Evolutionary conservation across 2,888 invertebrate species (phyloP).

Genomic region (Cynaeus angustus): DNA sequence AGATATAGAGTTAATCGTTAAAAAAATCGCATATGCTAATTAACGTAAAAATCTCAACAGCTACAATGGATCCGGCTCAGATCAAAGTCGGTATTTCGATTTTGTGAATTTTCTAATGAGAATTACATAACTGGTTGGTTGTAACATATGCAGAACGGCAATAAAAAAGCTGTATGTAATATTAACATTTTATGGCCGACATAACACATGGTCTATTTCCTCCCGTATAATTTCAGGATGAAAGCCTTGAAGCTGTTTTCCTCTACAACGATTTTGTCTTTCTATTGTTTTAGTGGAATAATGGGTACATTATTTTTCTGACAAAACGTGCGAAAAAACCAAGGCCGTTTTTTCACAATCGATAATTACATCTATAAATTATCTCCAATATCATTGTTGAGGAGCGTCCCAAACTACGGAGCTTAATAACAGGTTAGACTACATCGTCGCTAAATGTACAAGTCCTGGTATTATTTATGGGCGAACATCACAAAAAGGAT

Average conservation of each 20-base stretch:
- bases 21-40: conserved; percentile 23
- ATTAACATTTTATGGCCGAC: conserved; percentile 61
- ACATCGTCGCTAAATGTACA: conserved; percentile 20
- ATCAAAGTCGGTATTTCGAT: conserved; percentile 37
- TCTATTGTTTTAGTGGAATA: conserved; percentile 58
- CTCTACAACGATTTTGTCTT: conserved; percentile 59
- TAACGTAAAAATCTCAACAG: conserved; percentile 17
- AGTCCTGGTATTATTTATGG: conserved; percentile 22
- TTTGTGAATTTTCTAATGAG: conserved; percentile 41
- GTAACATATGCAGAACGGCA: conserved; percentile 45
- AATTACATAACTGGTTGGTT: conserved; percentile 47
- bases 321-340: conserved; percentile 44
- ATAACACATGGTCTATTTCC: conserved; percentile 65
- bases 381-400: conserved; percentile 40
- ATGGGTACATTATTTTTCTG: conserved; percentile 46
- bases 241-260: conserved; percentile 62
- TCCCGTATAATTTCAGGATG: conserved; percentile 57
- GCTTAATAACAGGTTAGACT: conserved; percentile 41
- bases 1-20: background rate
- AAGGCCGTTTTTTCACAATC: conserved; percentile 44
- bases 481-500: background rate
- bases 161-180: conserved; percentile 47
- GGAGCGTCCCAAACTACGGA: conserved; percentile 23
- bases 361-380: conserved; percentile 44
- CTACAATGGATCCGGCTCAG: conserved; percentile 43